Conservation (phyloP, 2,113 vertebrate genomes). For the Tragelaphus buxtoni region DNA sequence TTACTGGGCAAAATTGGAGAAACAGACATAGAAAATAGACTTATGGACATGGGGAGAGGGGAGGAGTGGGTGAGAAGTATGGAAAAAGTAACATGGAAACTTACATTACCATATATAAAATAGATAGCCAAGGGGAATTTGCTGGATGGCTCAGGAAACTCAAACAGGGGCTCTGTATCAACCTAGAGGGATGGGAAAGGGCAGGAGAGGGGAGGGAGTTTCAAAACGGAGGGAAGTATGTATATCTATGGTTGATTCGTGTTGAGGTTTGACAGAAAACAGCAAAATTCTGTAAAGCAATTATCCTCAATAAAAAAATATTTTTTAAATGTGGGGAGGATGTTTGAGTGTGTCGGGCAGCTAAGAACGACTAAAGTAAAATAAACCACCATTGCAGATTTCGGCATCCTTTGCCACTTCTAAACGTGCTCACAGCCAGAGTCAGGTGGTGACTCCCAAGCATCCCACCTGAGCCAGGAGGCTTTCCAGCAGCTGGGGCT, state of each 20-base stretch:
- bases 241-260: background rate
- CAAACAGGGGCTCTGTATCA: background rate
- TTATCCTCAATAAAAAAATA: background rate
- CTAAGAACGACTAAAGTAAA: background rate
- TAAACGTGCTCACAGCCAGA: background rate
- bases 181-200: background rate
- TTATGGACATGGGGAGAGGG: background rate
- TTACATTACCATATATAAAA: background rate
- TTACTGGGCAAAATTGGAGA: background rate
- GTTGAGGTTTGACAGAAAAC: background rate
- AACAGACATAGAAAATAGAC: background rate
- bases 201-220: accelerated
- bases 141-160: background rate
- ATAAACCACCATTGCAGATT: background rate
- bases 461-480: background rate
- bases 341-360: background rate
- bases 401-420: background rate
- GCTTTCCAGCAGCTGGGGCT: background rate
- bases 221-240: background rate
- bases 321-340: background rate
- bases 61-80: background rate
- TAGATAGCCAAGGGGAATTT: background rate
- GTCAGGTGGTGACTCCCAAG: background rate
- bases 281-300: background rate
- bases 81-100: background rate